Base-by-base conservation (phyloP, 1,140 invertebrate species). In the Harlomillsia oculata region DNA sequence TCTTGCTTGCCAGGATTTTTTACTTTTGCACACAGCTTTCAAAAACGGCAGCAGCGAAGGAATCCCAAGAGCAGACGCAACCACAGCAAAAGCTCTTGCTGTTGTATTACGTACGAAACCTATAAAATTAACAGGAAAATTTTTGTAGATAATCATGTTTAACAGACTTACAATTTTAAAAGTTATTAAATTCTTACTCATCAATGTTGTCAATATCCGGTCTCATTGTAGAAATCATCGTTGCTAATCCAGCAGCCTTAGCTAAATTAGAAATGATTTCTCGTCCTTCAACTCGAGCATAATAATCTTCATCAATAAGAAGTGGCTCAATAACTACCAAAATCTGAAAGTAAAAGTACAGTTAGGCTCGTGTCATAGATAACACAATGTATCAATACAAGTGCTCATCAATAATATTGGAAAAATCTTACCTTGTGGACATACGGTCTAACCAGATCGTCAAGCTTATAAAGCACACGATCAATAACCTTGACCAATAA, bases 201-300 rank as follows among this genome's bases (percentile, higher is more conserved):
- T 99, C 97, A 67, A 99, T 97, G 70, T 99, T 99, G 71, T 99
- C 97, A 69, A 99, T 99, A 77, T 99, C 97, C 4, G 97, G 97
- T 73, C 97, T 80, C 97, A 99, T 99, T 0, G 96, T 99, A 1
- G 96, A 99, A 67, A 99, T 99, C 97, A 99, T 99, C 8, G 97
- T 99, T 0, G 97, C 97, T 25, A 99, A 76, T 56, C 97, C 97
- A n/a, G 97, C 97, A 18, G 97, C 97, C 76, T 99, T 99, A 0
- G 97, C 95, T 66, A 99, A 77, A 76, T 99, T 99, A 0, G 95
- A 99, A 68, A 99, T 99, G 60, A 99, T 99, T 75, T 99, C 97
- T 71, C 97, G 79, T 50, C 96, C 95, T 75, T 99, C 97, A 5
- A 99, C 96, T 70, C 97, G 84, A 36, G 97, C 96, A 74, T 99